phyloP scores from a whole-genome alignment of 2,888 invertebrate species.

The Orchesellides sinensis region DNA sequence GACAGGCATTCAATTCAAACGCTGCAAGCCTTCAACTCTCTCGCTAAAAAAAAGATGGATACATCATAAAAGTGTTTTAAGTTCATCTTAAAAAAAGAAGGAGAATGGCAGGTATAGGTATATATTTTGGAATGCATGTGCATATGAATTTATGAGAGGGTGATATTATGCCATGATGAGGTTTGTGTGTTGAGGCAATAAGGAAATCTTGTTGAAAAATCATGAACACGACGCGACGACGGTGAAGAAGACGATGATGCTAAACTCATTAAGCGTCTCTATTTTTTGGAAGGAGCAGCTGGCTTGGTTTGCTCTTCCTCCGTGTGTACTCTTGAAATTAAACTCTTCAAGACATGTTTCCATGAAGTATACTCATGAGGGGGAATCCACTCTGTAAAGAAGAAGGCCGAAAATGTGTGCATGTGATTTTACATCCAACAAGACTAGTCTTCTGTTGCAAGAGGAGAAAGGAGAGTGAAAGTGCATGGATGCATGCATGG shows the following conservation, averaged over 20 bases:
- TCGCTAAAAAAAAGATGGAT: not conserved
- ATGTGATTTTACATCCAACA: too few relatives aligned
- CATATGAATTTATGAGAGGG: too few relatives aligned
- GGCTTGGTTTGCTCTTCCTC: not conserved
- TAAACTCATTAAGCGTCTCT: not conserved
- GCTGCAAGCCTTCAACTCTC: constrained; percentile 11
- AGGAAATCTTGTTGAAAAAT: constrained; percentile 9
- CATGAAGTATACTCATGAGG: too few relatives aligned
- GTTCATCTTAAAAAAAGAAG: not conserved
- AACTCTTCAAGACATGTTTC: constrained; percentile 24
- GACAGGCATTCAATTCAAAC: constrained; percentile 55
- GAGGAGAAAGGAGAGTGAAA: not conserved
- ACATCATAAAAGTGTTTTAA: not conserved
- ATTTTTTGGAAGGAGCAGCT: not conserved
- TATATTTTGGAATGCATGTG: not conserved
- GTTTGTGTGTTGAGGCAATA: not conserved
- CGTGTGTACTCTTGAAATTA: constrained; percentile 9
- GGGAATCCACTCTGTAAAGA: not conserved
- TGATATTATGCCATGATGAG: too few relatives aligned
- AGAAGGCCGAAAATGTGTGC: too few relatives aligned
- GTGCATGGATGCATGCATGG: not conserved
- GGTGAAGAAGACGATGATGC: too few relatives aligned
- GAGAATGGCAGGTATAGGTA: not conserved
- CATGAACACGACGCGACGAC: too few relatives aligned
- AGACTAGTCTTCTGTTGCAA: constrained; percentile 1